A percentile compares a stretch with the other conserved stretches of the same genome.
These are phyloP conservation scores for Aphidius ervi DNA, from an alignment of 1,140 invertebrate genomes.

Conservation along the genomic window DNA sequence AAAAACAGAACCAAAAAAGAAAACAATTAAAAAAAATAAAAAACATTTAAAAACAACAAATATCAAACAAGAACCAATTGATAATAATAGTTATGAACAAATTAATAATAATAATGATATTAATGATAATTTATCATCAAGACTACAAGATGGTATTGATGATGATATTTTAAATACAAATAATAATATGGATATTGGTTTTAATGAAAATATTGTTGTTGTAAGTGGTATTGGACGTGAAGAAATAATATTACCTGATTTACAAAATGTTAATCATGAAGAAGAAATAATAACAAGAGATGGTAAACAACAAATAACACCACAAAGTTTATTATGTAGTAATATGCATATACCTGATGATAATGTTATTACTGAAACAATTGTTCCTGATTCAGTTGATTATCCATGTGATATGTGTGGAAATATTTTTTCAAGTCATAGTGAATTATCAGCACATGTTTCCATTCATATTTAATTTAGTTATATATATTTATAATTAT, in stretches of 20 bases:
- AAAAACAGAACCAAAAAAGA: slow-evolving; percentile 41
- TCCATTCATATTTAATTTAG: slow-evolving; percentile 73
- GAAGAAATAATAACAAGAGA: slow-evolving; percentile 41
- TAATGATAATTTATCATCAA: neutral
- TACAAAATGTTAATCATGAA: slow-evolving; percentile 32
- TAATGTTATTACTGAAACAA: slow-evolving; percentile 45
- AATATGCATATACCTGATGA: too few species aligned
- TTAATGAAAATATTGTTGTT: slow-evolving; percentile 40
- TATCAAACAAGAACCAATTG: slow-evolving; percentile 18
- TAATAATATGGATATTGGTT: slow-evolving; percentile 42
- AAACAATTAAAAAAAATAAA: slow-evolving; percentile 8
- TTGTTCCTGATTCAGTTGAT: slow-evolving; percentile 54
- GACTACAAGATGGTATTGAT: slow-evolving; percentile 26
- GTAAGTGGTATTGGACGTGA: slow-evolving; percentile 15
- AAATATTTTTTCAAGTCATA: slow-evolving; percentile 67
- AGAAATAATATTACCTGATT: slow-evolving; percentile 41
- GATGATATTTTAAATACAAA: too few species aligned
- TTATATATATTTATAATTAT: slow-evolving; percentile 10
- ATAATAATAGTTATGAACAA: slow-evolving; percentile 27
- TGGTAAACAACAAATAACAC: slow-evolving; percentile 37
- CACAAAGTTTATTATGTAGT: slow-evolving; percentile 35
- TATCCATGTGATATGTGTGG: slow-evolving; percentile 77
- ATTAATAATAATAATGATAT: neutral
- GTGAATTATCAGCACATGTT: slow-evolving; percentile 70
- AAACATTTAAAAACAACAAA: too few species aligned